These are phyloP conservation scores for silkworm (Bombyx mori) DNA, from an alignment of 1,140 invertebrate genomes.

Conservation along the genomic window ASM3026992v2 NC_085127.1:9038501-9039000, in stretches of 20 bases:
- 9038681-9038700: too few relatives aligned
- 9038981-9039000: slow-evolving; percentile 31
- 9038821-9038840: background rate
- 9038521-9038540: background rate
- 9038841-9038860: background rate
- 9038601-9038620: too few relatives aligned
- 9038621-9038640: too few relatives aligned
- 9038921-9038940: background rate
- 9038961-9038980: too few relatives aligned
- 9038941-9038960: background rate
- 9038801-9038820: background rate
- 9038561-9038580: too few relatives aligned
- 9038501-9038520: slow-evolving; percentile 26
- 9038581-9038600: too few relatives aligned
- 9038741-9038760: background rate
- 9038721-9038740: background rate
- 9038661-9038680: too few relatives aligned
- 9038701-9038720: background rate
- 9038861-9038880: background rate
- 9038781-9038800: background rate
- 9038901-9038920: background rate
- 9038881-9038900: background rate
- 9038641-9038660: too few relatives aligned
- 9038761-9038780: background rate
- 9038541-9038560: background rate